Evolutionary conservation across 2,797 vertebrate species (phyloP), one percentile per base, ranked within the genome.

Genomic region (Melanotaenia pygmaea): DNA sequence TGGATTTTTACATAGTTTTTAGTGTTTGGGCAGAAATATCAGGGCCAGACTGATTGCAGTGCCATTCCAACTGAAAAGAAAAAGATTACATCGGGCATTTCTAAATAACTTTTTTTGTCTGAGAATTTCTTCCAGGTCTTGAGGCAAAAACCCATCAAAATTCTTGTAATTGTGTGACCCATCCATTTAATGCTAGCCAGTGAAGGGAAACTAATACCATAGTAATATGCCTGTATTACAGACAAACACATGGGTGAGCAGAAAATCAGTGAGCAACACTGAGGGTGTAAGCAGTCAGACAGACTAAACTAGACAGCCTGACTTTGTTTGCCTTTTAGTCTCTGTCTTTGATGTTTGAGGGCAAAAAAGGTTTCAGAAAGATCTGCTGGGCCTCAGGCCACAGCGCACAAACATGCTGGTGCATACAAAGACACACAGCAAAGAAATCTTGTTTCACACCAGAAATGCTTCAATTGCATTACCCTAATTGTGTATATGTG

Each of bases 291-390:
- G 37, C 66, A 74, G 71, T 74, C 62, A 50, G 64, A 68, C 47
- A 51, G 56, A 75, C 26, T 68, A 67, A 71, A 74, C 66, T 54
- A 67, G 74, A 76, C 76, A 58, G 67, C 4, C 0, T 76, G 70
- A 57, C 73, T 71, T 13, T 86, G 81, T 79, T 76, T 43, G 40
- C 71, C 38, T 78, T 78, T 79, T 70, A 75, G 74, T 67, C 64
- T 75, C 51, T 20, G 35, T 70, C 81, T 89, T 85, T 87, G 84
- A 89, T 89, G 82, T 86, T 79, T 30, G 71, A 68, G 47, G 71
- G 47, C 1, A 9, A 74, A 70, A 70, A 59, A 77, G 74, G 51
- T 72, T 85, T 85, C 67, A 77, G 67, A 64, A 63, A 76, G 85
- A 88, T 91, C 67, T 61, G 24, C 43, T 77, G 63, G 77, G 64